Evolutionary conservation across 2,888 invertebrate genomes (phyloP), one percentile per base, ranked within the genome.

Genomic region (Unio pictorum): DNA sequence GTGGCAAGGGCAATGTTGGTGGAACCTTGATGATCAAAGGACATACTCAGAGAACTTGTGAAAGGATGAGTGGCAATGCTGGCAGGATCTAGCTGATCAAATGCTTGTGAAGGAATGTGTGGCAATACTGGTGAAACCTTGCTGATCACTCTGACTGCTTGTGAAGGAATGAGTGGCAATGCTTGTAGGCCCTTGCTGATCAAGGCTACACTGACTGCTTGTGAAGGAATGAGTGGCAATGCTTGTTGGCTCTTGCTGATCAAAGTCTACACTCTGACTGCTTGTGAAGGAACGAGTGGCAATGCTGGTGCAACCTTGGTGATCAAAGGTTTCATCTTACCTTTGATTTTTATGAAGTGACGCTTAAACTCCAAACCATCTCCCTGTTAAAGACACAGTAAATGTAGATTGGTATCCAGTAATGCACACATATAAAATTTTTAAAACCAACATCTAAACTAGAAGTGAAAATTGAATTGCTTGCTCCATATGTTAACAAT

Each of bases 321-420:
- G 71, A 93, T 91, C 73, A 94, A 92, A 80, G 93, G 91, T 34
- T 89, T 90, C 76, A 95, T 84, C 54, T 85, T 81, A 23, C 88
- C 84, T 62, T 90, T 94, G 76, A 97, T 93, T 88, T 94, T 93
- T 34, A 95, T 91, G 90, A 95, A 98, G 84, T 94, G 93, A 74
- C 95, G 93, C 91, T 97, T 97, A 91, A 98, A 98, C 89, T 96
- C 96, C 75, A 98, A 91, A 64, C 98, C 98, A 92, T 97, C 97
- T 83, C 98, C 98, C 92, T 96, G 95, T 61, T 45, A 81, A 83
- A 70, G 45, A 68, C 60, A 72, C 62, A 60, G 54, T 54, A 34
- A 45, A 63, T n/a, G 58, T 23, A 3, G 3, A 11, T 58, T 23
- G 23, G 7, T 20, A n/a, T 20, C 20, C 58, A 58, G 58, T 26